These are phyloP conservation scores for Bombus superbus DNA, from an alignment of 1,140 invertebrate genomes.

Conservation along the genomic window DNA sequence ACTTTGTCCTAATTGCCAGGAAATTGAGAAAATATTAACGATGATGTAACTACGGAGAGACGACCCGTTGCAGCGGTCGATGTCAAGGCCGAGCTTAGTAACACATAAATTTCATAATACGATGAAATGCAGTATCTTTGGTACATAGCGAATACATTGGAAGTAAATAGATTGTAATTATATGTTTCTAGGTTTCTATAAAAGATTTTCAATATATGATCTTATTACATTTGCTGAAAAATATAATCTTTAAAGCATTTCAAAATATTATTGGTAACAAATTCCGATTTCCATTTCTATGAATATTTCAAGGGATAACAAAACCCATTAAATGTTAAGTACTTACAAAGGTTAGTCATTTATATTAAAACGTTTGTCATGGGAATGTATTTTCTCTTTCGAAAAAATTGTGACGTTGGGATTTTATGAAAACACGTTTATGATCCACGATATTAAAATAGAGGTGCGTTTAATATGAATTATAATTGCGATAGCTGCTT, in stretches of 20 bases:
- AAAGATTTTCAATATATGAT: neutral
- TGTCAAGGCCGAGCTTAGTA: slow-evolving; percentile 55
- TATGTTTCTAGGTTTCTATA: neutral
- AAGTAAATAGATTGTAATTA: neutral
- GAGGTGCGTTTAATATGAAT: neutral
- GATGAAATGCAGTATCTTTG: slow-evolving; percentile 34
- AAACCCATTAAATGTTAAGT: no score
- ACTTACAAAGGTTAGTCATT: no score
- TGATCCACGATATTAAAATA: neutral
- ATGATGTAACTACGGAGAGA: slow-evolving; percentile 43
- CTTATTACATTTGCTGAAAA: neutral
- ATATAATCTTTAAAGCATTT: neutral
- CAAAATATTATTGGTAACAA: no score
- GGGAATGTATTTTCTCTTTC: no score
- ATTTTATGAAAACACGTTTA: neutral
- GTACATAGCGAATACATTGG: neutral
- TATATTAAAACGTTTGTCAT: no score
- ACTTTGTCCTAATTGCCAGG: neutral
- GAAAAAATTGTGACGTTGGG: neutral
- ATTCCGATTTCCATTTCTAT: no score
- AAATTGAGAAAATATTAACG: slow-evolving; percentile 31
- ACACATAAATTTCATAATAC: slow-evolving; percentile 49
- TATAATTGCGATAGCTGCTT: neutral
- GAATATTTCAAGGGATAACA: no score
- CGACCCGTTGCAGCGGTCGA: slow-evolving; percentile 32